Evolutionary conservation across 1,140 invertebrate species (phyloP), one percentile per base, ranked within the genome.

Genomic region (Caerostris extrusa): DNA sequence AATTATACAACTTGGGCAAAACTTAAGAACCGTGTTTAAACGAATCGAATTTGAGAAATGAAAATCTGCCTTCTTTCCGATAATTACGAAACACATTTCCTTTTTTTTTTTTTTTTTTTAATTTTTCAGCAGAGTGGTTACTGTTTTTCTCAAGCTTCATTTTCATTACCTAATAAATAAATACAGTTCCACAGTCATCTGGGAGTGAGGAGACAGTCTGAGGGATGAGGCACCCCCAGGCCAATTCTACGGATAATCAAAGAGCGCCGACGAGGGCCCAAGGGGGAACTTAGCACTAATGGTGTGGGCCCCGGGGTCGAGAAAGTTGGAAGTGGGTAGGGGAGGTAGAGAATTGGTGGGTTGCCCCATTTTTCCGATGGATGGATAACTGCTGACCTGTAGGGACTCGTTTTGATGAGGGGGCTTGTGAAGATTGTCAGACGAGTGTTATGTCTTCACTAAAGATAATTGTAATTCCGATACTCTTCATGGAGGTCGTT

Each of bases 141-240:
- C 50, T 55, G 14, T 83, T 17, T 56, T 19, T 56, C 55, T 58
- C 56, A 19, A 10, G 55, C 14, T 58, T 17, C 56, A 58, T 89
- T 89, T n/a, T 89, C 87, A 71, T 89, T 89, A 89, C 87, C 50
- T 71, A 64, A 89, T 64, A 89, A 89, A 89, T 89, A 89, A 89
- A 89, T 89, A 69, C 50, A 50, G 87, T n/a, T 69, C 50, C 7
- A 69, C 14, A 77, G 50, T 77, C 71, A 77, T 64, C 61, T 69
- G 87, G 77, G 77, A 14, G 55, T 10, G 57, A 5, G 12, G 17
- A 7, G 17, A 55, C 12, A 8, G 6, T n/a, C 14, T 60, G 57
- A 71, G 34, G 64, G 53, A 64, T 83, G 61, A 58, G 58, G 57
- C 12, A 8, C 53, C 90, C 90, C 60, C 71, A 60, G 19, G 58